Evolutionary conservation across 2,797 vertebrate genomes (phyloP).

Genomic region (Sebastes steindachneri): DNA sequence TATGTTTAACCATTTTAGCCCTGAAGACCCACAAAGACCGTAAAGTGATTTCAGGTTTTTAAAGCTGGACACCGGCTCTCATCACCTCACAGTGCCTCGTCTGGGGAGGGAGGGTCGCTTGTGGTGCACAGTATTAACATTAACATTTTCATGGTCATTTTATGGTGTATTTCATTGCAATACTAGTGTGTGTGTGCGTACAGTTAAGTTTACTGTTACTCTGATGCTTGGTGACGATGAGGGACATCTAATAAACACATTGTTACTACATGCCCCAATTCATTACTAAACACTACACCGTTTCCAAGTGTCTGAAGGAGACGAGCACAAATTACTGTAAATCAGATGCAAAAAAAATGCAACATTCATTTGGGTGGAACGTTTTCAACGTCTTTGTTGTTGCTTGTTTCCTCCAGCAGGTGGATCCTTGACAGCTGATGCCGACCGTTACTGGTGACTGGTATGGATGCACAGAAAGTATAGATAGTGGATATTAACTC

Average conservation of each 20-base stretch:
- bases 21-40: conserved; percentile 45
- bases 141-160: background rate
- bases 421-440: background rate
- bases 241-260: background rate
- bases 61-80: background rate
- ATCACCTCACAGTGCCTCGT: background rate
- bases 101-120: background rate
- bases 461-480: background rate
- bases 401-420: conserved; percentile 3
- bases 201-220: background rate
- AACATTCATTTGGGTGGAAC: background rate
- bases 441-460: background rate
- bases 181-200: background rate
- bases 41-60: conserved; percentile 31
- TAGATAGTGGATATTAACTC: background rate
- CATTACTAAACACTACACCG: background rate
- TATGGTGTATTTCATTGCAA: background rate
- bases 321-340: background rate
- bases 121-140: background rate
- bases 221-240: background rate
- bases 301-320: background rate
- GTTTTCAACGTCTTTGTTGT: background rate
- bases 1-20: conserved; percentile 64
- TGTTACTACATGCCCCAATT: background rate
- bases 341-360: background rate